Evolutionary conservation across 2,888 invertebrate genomes (phyloP).

Genomic region (Oxytorus armatus): DNA sequence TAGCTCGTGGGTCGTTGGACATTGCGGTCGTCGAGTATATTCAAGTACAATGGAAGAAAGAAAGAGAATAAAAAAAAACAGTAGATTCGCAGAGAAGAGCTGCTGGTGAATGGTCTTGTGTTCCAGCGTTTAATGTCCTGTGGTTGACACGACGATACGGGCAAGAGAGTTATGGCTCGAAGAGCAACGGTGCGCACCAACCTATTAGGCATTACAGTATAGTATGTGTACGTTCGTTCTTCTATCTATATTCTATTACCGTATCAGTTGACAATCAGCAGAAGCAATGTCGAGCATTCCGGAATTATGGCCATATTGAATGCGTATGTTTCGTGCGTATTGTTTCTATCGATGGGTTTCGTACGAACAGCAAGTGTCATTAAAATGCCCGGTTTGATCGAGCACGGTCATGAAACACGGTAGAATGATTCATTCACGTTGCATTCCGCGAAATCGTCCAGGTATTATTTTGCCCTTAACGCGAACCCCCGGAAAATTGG

Average conservation of each 20-base stretch:
- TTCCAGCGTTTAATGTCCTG: slow-evolving; percentile 38
- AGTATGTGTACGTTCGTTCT: not conserved
- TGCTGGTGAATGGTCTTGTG: slow-evolving; percentile 2
- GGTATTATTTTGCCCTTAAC: too few relatives aligned
- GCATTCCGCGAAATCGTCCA: too few relatives aligned
- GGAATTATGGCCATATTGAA: slow-evolving; percentile 10
- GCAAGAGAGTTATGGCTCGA: slow-evolving; percentile 52
- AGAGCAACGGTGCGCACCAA: slow-evolving; percentile 26
- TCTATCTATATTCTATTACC: slow-evolving; percentile 20
- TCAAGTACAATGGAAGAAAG: not conserved
- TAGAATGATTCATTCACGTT: too few relatives aligned
- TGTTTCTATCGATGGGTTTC: not conserved
- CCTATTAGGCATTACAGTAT: slow-evolving; percentile 19
- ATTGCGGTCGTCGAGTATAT: not conserved
- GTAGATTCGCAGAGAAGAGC: slow-evolving; percentile 2
- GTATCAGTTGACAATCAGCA: slow-evolving; percentile 51
- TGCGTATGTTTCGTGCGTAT: slow-evolving; percentile 6
- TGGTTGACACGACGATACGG: slow-evolving; percentile 53
- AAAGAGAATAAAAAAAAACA: not conserved
- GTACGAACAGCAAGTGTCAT: not conserved
- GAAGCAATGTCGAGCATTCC: slow-evolving; percentile 28
- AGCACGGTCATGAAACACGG: not conserved
- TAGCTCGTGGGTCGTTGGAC: too few relatives aligned
- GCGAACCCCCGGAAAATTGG: too few relatives aligned
- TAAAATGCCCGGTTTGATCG: slow-evolving; percentile 3